phyloP scores from a whole-genome alignment of 2,888 invertebrate genomes.

The Allophyes oxyacanthae region DNA sequence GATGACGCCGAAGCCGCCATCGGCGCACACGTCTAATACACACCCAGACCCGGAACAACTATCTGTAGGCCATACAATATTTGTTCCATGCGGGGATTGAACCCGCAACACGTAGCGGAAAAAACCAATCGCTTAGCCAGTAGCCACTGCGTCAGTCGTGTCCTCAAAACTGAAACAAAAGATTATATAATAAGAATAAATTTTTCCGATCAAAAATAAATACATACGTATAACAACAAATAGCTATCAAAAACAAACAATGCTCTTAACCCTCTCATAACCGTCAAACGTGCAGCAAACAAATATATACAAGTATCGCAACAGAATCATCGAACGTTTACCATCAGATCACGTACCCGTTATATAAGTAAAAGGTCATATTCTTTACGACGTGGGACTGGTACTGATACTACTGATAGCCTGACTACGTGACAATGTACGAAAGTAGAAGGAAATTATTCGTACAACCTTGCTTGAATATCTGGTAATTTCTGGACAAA shows the following conservation, averaged over 20 bases:
- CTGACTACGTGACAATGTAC: slow-evolving; percentile 34
- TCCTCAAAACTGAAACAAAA: too few species aligned
- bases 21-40: too few species aligned
- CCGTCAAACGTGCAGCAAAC: slow-evolving; percentile 49
- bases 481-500: neutral
- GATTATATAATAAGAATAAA: neutral
- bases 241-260: slow-evolving; percentile 30
- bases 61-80: too few species aligned
- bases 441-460: neutral
- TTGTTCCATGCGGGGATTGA: too few species aligned
- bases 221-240: slow-evolving; percentile 10
- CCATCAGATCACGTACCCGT: slow-evolving; percentile 62
- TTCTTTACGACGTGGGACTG: slow-evolving; percentile 67
- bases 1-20: too few species aligned
- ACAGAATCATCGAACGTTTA: slow-evolving; percentile 63
- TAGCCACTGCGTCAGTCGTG: too few species aligned
- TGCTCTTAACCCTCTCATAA: slow-evolving; percentile 45
- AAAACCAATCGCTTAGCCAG: too few species aligned
- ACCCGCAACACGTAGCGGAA: too few species aligned
- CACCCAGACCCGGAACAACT: too few species aligned
- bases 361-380: slow-evolving; percentile 74
- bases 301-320: slow-evolving; percentile 51
- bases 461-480: neutral
- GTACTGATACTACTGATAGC: slow-evolving; percentile 34
- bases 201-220: neutral